phyloP scores from a whole-genome alignment of 2,888 invertebrate genomes.

The Pandemis heparana region DNA sequence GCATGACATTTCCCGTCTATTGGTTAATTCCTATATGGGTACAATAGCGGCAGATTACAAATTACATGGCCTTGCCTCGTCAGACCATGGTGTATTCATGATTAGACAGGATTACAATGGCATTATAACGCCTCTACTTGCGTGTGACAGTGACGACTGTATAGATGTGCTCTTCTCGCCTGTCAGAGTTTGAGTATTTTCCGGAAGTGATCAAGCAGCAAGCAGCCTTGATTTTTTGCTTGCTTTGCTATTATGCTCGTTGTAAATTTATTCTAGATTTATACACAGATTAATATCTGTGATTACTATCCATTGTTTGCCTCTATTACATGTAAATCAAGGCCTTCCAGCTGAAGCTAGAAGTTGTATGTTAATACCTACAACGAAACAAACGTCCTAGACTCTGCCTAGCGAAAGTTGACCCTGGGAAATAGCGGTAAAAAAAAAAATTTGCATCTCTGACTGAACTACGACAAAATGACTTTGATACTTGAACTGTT shows the following conservation, averaged over 20 bases:
- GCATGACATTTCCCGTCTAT: too few species aligned
- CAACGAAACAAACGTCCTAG: too few species aligned
- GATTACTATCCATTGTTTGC: background rate
- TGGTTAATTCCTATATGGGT: slow-evolving; percentile 1
- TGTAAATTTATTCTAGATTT: background rate
- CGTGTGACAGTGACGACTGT: background rate
- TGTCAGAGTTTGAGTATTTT: background rate
- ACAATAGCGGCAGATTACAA: background rate
- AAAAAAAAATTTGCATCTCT: too few species aligned
- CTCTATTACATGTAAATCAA: background rate
- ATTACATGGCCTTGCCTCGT: slow-evolving; percentile 21
- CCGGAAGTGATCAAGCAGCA: background rate
- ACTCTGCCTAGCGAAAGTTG: too few species aligned
- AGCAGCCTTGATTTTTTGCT: slow-evolving; percentile 19
- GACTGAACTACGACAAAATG: too few species aligned
- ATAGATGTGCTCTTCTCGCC: background rate
- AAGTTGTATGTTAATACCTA: too few species aligned
- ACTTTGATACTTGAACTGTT: too few species aligned
- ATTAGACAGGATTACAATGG: slow-evolving; percentile 27
- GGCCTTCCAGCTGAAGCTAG: background rate
- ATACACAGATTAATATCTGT: background rate
- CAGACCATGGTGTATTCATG: slow-evolving; percentile 16
- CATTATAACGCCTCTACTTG: background rate
- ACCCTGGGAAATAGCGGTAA: too few species aligned
- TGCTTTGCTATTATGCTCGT: background rate